Base-by-base conservation (phyloP, 2,113 vertebrate genomes). In the Steatornis caripensis region DNA sequence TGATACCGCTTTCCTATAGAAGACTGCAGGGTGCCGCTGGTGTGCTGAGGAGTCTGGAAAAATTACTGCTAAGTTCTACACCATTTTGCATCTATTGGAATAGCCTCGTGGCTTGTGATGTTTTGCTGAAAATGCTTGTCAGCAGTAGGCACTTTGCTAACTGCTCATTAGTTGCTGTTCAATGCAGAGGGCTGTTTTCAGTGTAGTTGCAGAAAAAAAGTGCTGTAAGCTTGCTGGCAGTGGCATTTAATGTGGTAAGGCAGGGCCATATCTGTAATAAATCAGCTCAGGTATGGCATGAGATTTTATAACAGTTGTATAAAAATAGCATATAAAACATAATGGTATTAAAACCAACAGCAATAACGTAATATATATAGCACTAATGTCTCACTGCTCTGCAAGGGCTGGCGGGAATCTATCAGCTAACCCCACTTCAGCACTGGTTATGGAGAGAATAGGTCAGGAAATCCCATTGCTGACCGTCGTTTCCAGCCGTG, bases 401-500 rank as follows among this genome's bases (percentile, higher is more conserved):
- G 12, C n/a, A 46, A 80, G 20, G 41, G 11, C 71, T 65, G 37
- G 36, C 3, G 20, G 34, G 46, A 92, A 80, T 76, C 61, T 69
- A 11, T 84, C 39, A 57, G 32, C 55, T 87, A 71, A 78, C 10
- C 11, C n/a, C 7, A 16, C 45, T 69, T 82, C 51, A 87, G 37
- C 0, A 2, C 15, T 75, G 43, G 27, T 72, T 88, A 77, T 3
- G 5, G 65, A 76, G 48, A 69, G 26, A 65, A 29, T 11, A 62
- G 39, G 39, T 93, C 68, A 86, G 68, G 72, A 88, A 81, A 88
- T 83, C 91, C 85, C 68, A 48, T 15, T 53, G 90, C 49, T 93
- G 88, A 46, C n/a, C 3, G 2, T 83, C 7, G 29, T 74, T 90
- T 72, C 79, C 72, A 77, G 49, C 51, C 4, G 0, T 45, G 65